phyloP scores from a whole-genome alignment of 2,113 vertebrate genomes.

The Dromaius novaehollandiae region DNA sequence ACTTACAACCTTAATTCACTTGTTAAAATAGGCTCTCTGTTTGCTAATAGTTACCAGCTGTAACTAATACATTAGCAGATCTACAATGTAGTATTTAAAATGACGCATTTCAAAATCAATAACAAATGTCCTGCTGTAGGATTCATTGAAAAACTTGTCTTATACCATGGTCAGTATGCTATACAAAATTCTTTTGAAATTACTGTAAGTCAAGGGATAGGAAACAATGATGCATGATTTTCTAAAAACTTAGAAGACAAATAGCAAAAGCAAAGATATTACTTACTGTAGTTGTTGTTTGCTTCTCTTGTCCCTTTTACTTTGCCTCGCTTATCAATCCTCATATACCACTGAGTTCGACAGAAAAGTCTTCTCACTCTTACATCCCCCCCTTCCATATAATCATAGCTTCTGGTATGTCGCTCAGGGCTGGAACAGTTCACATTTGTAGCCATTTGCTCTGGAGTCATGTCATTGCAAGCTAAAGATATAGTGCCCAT shows the following conservation, averaged over 20 bases:
- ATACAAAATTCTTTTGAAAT: not conserved
- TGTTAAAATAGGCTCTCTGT: conserved; percentile 64
- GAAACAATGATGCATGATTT: not conserved
- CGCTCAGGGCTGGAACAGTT: conserved; percentile 97
- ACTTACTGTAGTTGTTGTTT: conserved; percentile 98
- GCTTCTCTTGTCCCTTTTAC: conserved; percentile 94
- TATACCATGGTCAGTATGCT: not conserved
- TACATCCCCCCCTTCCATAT: conserved; percentile 99
- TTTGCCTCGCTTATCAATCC: conserved; percentile 93
- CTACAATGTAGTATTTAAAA: conserved; percentile 66
- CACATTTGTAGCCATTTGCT: conserved; percentile 93
- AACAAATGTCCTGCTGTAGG: conserved; percentile 59
- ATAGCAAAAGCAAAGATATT: conserved; percentile 11
- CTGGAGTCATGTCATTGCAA: conserved; percentile 93
- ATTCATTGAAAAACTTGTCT: conserved; percentile 33
- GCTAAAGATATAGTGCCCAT: conserved; percentile 89
- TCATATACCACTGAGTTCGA: conserved; percentile 97
- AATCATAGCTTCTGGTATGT: conserved; percentile 96
- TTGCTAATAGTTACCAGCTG: conserved; percentile 71
- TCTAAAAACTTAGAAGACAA: not conserved
- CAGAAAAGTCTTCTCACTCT: conserved; percentile 97
- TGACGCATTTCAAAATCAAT: conserved; percentile 65
- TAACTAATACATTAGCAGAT: conserved; percentile 64
- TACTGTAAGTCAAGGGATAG: not conserved
- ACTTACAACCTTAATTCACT: conserved; percentile 66